Base-by-base conservation (phyloP, 2,888 invertebrate species). In the Clitarchus hookeri region DNA sequence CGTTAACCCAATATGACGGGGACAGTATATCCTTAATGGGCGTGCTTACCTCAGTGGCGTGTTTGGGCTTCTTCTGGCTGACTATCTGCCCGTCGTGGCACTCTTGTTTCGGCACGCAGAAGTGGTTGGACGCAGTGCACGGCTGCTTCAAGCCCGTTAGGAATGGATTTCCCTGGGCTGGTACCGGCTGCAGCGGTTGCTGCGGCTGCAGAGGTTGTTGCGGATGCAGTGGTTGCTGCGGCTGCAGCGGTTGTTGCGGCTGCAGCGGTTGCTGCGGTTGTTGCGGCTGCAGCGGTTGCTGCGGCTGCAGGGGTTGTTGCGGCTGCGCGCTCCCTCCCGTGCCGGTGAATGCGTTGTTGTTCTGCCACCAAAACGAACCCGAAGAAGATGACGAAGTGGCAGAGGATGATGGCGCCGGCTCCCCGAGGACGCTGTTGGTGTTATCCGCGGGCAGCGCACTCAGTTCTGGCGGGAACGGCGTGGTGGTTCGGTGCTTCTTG, bases 31-130 rank as follows among this genome's bases (percentile, higher is more conserved):
- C 4, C 36, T 3, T 36, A 36, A n/a, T 19, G n/a, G n/a, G 16
- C 65, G 65, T n/a, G 65, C 65, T 65, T n/a, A 65, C 65, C 65
- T 65, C 65, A 8, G 65, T 65, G 65, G 65, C 65, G 19, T 65
- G 65, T 8, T 11, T 6, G 0, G 8, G 91, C 91, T 90, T 92
- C 93, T 65, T 65, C 65, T 65, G 65, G 65, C 65, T 23, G 86
- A 93, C 93, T 0, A 94, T 93, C 83, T 88, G 89, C 36, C 95
- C 95, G 87, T 95, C 93, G 88, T 92, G 90, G 90, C 95, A 95
- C 88, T 93, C 92, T 0, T 93, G 91, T 87, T 93, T 94, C 0
- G 92, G 91, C 0, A 95, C 95, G 90, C 95, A 95, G 82, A 94
- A 92, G 89, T 93, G 93, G 12, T 94, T 94, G 84, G 92, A 91